Percentiles rank a stretch among this genome's conserved stretches.
phyloP scores from a whole-genome alignment of 1,140 invertebrate species.

The Zaprionus ornatus region DNA sequence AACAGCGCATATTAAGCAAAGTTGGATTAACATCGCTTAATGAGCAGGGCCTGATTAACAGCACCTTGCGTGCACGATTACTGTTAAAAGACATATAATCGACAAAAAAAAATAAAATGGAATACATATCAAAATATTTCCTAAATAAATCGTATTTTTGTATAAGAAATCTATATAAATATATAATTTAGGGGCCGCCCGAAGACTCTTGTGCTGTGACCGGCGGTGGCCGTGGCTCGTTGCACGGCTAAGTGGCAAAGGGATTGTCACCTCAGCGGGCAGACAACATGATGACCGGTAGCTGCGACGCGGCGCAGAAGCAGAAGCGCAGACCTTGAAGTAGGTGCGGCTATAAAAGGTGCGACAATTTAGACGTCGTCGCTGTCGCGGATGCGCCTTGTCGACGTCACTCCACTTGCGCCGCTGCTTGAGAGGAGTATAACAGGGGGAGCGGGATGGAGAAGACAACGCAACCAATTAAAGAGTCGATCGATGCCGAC shows the following conservation, averaged over 20 bases:
- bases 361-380: conserved; percentile 52
- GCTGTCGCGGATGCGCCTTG: conserved; percentile 45
- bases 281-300: conserved; percentile 20
- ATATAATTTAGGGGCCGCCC: neutral
- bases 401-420: conserved; percentile 43
- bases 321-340: conserved; percentile 4
- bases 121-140: too few relatives aligned
- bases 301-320: neutral
- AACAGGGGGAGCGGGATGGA: neutral
- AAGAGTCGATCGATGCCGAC: conserved; percentile 38
- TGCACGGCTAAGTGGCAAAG: neutral
- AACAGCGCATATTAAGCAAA: neutral
- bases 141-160: too few relatives aligned
- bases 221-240: too few relatives aligned
- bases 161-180: neutral
- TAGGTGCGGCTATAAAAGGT: conserved; percentile 41
- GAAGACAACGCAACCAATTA: conserved; percentile 45
- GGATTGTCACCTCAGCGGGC: neutral
- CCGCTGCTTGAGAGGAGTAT: neutral
- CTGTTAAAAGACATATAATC: neutral
- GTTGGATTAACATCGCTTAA: neutral
- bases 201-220: neutral
- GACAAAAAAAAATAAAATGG: neutral
- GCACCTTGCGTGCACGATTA: too few relatives aligned
- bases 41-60: neutral